phyloP scores from a whole-genome alignment of 2,888 invertebrate genomes.

The Onchidella celtica region DNA sequence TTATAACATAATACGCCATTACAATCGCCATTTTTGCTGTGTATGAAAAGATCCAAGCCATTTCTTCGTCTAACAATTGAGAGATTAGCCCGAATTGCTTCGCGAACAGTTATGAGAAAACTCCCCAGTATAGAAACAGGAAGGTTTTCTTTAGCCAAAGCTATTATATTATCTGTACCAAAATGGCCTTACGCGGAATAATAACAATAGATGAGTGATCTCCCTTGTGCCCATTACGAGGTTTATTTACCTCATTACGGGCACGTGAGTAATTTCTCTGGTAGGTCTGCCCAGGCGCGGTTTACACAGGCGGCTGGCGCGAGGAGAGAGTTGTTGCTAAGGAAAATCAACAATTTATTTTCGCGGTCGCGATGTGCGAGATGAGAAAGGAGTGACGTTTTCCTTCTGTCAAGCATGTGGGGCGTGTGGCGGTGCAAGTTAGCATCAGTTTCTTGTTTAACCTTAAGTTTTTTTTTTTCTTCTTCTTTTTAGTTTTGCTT shows the following conservation, averaged over 20 bases:
- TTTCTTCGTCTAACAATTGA: not conserved
- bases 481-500: too few relatives aligned
- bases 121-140: too few relatives aligned
- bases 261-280: not conserved
- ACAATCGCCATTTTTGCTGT: too few relatives aligned
- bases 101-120: too few relatives aligned
- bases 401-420: not conserved
- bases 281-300: not conserved
- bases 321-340: not conserved
- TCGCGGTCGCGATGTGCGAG: not conserved
- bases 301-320: slow-evolving; percentile 3
- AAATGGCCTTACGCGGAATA: not conserved
- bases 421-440: not conserved
- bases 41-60: not conserved
- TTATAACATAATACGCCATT: too few relatives aligned
- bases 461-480: too few relatives aligned
- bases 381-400: slow-evolving; percentile 1
- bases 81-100: too few relatives aligned
- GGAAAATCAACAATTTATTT: slow-evolving; percentile 33
- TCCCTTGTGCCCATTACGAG: slow-evolving; percentile 5
- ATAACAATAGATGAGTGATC: not conserved
- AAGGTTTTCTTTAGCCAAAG: not conserved
- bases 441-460: too few relatives aligned
- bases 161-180: slow-evolving; percentile 1
- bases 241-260: slow-evolving; percentile 22